Base-by-base conservation (phyloP, 23 tunicate genomes). In the Styela clava region DNA sequence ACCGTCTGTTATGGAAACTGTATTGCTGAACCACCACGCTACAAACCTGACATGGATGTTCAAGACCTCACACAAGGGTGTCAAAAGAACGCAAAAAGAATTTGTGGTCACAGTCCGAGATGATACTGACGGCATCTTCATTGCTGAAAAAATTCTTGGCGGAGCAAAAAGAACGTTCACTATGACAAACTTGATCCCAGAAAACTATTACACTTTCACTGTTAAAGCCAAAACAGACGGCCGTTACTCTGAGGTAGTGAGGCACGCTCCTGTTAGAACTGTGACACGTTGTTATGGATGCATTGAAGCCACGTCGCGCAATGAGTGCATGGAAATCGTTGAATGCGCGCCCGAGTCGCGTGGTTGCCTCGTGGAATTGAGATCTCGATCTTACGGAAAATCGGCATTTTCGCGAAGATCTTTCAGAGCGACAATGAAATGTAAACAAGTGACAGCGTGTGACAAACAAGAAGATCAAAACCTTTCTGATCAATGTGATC, bases 371-470 rank as follows among this genome's bases (percentile, higher is more conserved):
- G 83, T 81, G 73, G 92, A 88, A 62, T 72, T 88, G 22, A 74
- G 92, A 1, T 51, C 74, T 32, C 74, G 84, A 7, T 23, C 64
- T 1, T 27, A 25, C 16, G 71, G 71, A 18, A 25, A 67, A 18
- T 67, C 71, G 32, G 22, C 16, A 22, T 69, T 78, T 44, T 30
- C 81, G 64, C 72, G 63, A 56, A 61, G 74, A 30, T 16, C 35
- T 3, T 88, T 81, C 74, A 56, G 92, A 30, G 92, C 86, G 9
- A 83, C 86, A 9, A 31, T 88, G 37, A 78, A 67, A 76, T 88
- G 92, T 83, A 88, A 88, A 37, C 92, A 88, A 78, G 86, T 83
- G 31, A 69, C 61, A 20, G 92, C 92, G 23, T 88, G 92, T 79
- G 83, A 88, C 73, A 78, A 81, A 78, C 74, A 73, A 32, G 92